Evolutionary conservation across 2,797 vertebrate species (phyloP).

Genomic region (Glossophaga mutica): DNA sequence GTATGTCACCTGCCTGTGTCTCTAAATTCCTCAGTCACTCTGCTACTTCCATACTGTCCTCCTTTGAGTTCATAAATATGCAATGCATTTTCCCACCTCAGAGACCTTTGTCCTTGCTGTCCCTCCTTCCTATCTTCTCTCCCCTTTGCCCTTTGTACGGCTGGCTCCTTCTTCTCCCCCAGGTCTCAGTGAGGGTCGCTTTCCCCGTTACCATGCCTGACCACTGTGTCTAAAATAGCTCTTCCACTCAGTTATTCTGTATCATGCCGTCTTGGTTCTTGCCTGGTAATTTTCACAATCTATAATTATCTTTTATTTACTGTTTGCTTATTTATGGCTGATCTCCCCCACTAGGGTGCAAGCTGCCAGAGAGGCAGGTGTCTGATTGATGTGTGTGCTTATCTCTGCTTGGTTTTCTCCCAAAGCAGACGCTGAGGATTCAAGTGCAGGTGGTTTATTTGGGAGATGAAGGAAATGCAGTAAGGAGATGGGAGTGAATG

Average conservation of each 20-base stretch:
- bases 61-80: not conserved
- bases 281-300: not conserved
- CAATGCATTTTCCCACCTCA: not conserved
- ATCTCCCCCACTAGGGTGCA: not conserved
- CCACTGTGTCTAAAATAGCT: not conserved
- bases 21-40: not conserved
- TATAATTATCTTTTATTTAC: constrained; percentile 34
- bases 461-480: not conserved
- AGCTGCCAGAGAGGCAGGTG: not conserved
- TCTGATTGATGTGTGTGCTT: not conserved
- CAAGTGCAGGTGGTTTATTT: not conserved
- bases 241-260: not conserved
- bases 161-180: not conserved
- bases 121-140: not conserved
- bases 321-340: constrained; percentile 35
- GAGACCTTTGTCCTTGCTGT: not conserved
- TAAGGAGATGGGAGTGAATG: not conserved
- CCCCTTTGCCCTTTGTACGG: not conserved
- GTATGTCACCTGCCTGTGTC: not conserved
- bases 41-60: not conserved
- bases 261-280: not conserved
- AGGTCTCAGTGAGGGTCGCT: not conserved
- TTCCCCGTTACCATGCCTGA: not conserved
- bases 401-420: not conserved
- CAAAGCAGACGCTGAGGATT: not conserved